A percentile compares a stretch with the other conserved stretches of the same genome.
Conservation (phyloP, 2,888 invertebrate genomes). For the Amphiduros pacificus region DNA sequence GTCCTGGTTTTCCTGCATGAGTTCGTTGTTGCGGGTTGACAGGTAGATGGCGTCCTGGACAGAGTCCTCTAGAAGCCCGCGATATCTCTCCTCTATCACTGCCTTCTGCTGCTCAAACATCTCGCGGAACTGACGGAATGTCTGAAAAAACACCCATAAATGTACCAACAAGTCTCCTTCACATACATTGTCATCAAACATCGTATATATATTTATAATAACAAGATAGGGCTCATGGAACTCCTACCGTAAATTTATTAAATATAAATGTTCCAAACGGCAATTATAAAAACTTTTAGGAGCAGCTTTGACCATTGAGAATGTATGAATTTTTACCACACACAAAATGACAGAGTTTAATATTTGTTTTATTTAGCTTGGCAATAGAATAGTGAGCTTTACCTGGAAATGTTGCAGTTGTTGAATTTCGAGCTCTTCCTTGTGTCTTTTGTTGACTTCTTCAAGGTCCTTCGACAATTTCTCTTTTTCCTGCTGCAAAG, state of each 20-base stretch:
- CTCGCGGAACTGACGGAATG: constrained; percentile 52
- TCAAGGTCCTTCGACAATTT: constrained; percentile 40
- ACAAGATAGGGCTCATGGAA: no score
- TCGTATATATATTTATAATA: no score
- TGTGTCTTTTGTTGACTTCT: constrained; percentile 46
- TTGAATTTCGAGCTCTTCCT: constrained; percentile 51
- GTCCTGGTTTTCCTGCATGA: constrained; percentile 44
- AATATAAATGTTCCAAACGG: no score
- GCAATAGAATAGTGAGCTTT: neutral
- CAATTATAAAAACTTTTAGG: no score
- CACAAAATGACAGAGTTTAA: no score
- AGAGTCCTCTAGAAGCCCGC: constrained; percentile 49
- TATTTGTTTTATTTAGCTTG: no score
- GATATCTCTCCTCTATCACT: constrained; percentile 51
- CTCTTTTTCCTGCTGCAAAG: constrained; percentile 48
- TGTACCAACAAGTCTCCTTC: no score
- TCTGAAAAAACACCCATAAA: constrained; percentile 35
- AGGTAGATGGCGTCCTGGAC: constrained; percentile 54
- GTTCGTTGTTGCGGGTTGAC: constrained; percentile 49
- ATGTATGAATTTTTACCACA: no score
- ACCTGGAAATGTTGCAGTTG: constrained; percentile 56
- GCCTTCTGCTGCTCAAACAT: constrained; percentile 56
- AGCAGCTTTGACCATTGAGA: no score
- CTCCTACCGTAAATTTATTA: no score
- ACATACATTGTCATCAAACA: no score